These are phyloP conservation scores for Euthynnus affinis DNA, from an alignment of 2,797 vertebrate species.

Conservation along the genomic window DNA sequence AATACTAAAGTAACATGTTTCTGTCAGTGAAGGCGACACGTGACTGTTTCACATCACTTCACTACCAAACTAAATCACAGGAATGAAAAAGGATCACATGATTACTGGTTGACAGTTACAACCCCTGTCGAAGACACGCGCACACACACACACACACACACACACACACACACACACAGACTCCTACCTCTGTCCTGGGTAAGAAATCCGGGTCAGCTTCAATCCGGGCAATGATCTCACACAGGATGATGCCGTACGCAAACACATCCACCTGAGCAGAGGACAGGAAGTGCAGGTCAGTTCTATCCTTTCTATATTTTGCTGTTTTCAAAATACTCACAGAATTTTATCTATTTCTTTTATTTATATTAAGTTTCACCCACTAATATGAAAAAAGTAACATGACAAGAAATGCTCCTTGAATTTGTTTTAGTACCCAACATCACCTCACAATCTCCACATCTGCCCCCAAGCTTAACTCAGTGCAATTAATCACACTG, in stretches of 20 bases:
- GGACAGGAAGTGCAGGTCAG: not conserved
- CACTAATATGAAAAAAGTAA: too few relatives aligned
- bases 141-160: not conserved
- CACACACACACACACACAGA: not conserved
- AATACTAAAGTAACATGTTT: not conserved
- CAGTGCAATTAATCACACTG: too few relatives aligned
- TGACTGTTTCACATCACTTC: not conserved
- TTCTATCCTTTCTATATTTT: too few relatives aligned
- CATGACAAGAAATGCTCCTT: too few relatives aligned
- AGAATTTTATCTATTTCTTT: too few relatives aligned
- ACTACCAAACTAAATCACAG: not conserved
- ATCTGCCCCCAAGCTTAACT: too few relatives aligned
- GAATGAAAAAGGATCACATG: too few relatives aligned
- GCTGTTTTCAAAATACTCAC: not conserved
- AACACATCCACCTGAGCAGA: slow-evolving; percentile 92
- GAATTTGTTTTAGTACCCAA: too few relatives aligned
- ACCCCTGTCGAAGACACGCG: not conserved
- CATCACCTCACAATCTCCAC: too few relatives aligned
- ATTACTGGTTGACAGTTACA: too few relatives aligned
- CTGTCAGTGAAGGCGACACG: not conserved
- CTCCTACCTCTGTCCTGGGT: slow-evolving; percentile 93
- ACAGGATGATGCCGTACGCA: slow-evolving; percentile 94
- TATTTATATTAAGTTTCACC: too few relatives aligned
- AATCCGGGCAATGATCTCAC: slow-evolving; percentile 94
- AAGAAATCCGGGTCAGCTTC: slow-evolving; percentile 95